Evolutionary conservation across 2,888 invertebrate species (phyloP), one percentile per base, ranked within the genome.

Genomic region (Conistra vaccinii): DNA sequence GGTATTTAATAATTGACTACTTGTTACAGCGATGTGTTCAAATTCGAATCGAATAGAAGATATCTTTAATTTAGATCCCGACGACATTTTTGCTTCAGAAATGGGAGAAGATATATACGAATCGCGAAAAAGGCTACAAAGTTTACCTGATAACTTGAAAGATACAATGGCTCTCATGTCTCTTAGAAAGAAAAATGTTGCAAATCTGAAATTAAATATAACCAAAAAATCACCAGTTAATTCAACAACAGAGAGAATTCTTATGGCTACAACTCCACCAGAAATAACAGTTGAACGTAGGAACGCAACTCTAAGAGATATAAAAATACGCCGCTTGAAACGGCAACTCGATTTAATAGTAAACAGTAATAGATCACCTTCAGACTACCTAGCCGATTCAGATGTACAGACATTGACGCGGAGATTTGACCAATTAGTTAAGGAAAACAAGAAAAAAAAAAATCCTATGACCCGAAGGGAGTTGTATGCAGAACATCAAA

Each of bases 341-440:
- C 35, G 62, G 14, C 80, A 86, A 9, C 32, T 90, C 2, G 75
- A 85, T 12, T 68, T 57, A 26, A 39, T 90, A 1, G 3, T 92
- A 7, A 79, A 67, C 14, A 57, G 60, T 0, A 35, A 84, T 2
- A 85, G 55, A 14, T 45, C 80, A 0, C 65, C 88, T 7, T 85
- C 89, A 5, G 75, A 90, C 58, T 91, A 91, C 51, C 14, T 84
- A 3, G 69, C 63, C 5, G 87, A 91, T 20, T 80, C 89, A 2
- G 45, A 58, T 6, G n/a, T 74, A 0, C 26, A 57, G 0, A 32
- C 3, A 7, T 74, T 89, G 17, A 90, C 90, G 0, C 80, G 86
- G 55, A 86, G 82, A 73, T 90, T 90, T 45, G 86, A 89, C n/a
- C 12, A 79, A 65, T 1, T 68, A 5, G 12, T 73, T 32, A n/a